phyloP scores from a whole-genome alignment of 2,113 vertebrate genomes.

The Triplophysa dalaica region DNA sequence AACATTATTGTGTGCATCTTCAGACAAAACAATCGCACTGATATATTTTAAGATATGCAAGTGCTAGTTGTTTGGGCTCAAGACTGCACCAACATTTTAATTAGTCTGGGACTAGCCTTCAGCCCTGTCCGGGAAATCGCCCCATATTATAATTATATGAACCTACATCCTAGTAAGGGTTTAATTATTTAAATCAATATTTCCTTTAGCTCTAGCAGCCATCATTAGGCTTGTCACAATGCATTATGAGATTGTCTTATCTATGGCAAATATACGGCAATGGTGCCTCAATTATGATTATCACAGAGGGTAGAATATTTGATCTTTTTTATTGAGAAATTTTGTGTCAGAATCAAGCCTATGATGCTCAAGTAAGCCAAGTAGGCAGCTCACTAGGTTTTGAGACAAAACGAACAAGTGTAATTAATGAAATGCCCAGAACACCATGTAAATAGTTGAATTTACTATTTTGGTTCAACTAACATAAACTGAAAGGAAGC shows the following conservation, averaged over 20 bases:
- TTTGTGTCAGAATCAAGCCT: neutral
- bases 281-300: neutral
- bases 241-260: neutral
- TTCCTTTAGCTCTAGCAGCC: neutral
- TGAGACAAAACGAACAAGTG: conserved; percentile 23
- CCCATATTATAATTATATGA: neutral
- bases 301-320: neutral
- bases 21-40: no score
- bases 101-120: no score
- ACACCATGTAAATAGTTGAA: neutral
- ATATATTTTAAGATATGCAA: no score
- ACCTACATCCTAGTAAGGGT: neutral
- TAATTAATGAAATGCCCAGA: neutral
- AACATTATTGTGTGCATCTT: no score
- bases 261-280: neutral
- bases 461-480: neutral
- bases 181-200: neutral
- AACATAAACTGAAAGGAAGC: conserved; percentile 11
- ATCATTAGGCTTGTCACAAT: no score
- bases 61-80: no score
- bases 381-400: conserved; percentile 7
- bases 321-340: neutral
- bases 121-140: no score
- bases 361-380: neutral
- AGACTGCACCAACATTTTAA: no score